A percentile compares a stretch with the other conserved stretches of the same genome.
Conservation (phyloP, 2,888 invertebrate species). For the Oeneis ivallda region DNA sequence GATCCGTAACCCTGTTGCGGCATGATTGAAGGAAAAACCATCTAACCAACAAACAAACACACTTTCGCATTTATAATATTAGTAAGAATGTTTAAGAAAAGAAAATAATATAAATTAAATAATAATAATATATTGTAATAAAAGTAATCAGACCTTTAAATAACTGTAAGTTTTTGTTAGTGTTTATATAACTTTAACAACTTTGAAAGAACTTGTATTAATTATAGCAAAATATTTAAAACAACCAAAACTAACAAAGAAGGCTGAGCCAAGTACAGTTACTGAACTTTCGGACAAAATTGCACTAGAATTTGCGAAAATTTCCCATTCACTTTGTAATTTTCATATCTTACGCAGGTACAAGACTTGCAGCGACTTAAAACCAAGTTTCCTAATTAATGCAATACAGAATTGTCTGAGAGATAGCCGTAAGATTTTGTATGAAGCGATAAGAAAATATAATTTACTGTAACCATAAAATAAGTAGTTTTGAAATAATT, state of each 20-base stretch:
- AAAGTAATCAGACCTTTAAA: background rate
- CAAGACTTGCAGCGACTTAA: conserved; percentile 29
- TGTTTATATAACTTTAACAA: background rate
- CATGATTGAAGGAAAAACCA: too few relatives aligned
- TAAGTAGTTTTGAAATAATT: background rate
- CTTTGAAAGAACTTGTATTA: conserved; percentile 2
- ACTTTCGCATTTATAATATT: too few relatives aligned
- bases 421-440: background rate
- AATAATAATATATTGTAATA: too few relatives aligned
- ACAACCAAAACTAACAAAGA: conserved; percentile 22
- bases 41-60: too few relatives aligned
- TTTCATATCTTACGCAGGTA: conserved; percentile 36
- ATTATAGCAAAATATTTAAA: conserved; percentile 20
- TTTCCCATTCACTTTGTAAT: conserved; percentile 33
- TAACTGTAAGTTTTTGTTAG: too few relatives aligned
- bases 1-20: too few relatives aligned
- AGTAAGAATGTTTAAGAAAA: too few relatives aligned
- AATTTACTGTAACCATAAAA: background rate
- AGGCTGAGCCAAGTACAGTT: conserved; percentile 17
- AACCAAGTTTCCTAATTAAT: conserved; percentile 32
- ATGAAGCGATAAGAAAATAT: too few relatives aligned
- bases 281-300: conserved; percentile 19
- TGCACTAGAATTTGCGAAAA: conserved; percentile 28
- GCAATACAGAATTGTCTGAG: conserved; percentile 28
- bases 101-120: too few relatives aligned